phyloP scores from a whole-genome alignment of 2,113 vertebrate genomes.

The Prunella fulvescens region DNA sequence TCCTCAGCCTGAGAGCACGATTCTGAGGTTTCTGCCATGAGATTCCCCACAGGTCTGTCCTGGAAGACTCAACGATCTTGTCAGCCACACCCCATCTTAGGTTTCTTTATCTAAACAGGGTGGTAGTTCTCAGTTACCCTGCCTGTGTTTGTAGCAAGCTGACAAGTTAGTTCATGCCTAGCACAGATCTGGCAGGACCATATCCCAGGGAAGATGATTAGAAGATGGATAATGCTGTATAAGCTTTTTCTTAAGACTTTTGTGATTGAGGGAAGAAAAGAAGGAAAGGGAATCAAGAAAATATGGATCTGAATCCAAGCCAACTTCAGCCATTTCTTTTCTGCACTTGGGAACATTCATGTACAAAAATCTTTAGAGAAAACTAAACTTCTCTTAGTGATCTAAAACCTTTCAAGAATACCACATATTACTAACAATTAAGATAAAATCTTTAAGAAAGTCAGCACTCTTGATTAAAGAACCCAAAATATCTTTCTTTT shows the following conservation, averaged over 20 bases:
- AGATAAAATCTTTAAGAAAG: neutral
- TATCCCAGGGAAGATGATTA: neutral
- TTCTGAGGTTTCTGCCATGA: neutral
- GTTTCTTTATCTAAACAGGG: neutral
- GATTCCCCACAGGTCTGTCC: neutral
- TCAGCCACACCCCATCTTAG: neutral
- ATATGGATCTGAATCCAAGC: neutral
- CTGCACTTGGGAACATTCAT: neutral
- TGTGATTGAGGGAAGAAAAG: neutral
- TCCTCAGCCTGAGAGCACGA: neutral
- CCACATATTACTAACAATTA: neutral
- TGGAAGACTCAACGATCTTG: neutral
- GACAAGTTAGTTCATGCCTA: neutral
- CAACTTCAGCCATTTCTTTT: neutral
- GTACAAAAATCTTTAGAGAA: neutral
- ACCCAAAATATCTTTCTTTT: neutral
- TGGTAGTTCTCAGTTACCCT: neutral
- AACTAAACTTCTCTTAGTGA: neutral
- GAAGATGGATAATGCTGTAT: accelerated
- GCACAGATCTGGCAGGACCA: neutral
- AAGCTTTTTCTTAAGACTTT: neutral
- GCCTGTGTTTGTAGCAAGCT: neutral
- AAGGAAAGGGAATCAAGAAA: neutral
- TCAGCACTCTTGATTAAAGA: neutral
- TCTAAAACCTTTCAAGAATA: neutral